A percentile compares a stretch with the other conserved stretches of the same genome.
phyloP scores from a whole-genome alignment of 2,113 vertebrate genomes.

The Cyanocitta stelleri region DNA sequence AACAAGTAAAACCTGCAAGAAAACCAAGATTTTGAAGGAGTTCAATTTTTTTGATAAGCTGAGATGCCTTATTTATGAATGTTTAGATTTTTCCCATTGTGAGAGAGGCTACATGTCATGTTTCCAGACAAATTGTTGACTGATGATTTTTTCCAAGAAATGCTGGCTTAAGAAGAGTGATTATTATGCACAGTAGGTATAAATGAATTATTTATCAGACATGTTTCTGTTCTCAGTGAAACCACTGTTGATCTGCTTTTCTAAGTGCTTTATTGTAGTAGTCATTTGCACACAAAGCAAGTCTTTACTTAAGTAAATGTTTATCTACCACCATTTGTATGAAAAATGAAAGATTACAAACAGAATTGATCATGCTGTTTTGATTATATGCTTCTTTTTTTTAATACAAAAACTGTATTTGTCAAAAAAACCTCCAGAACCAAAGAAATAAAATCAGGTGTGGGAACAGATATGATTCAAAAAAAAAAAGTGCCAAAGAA shows the following conservation, averaged over 20 bases:
- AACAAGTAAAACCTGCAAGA: background rate
- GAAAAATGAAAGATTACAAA: conserved; percentile 65
- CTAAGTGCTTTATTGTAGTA: conserved; percentile 50
- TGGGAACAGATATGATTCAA: background rate
- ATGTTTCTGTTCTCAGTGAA: conserved; percentile 68
- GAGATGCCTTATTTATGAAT: background rate
- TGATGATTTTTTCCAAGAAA: conserved; percentile 51
- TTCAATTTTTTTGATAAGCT: background rate
- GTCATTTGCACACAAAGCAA: conserved; percentile 68
- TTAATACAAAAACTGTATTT: background rate
- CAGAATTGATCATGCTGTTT: background rate
- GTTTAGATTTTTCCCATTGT: background rate
- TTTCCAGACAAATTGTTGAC: conserved; percentile 49
- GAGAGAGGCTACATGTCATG: background rate
- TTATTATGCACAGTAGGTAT: conserved; percentile 74
- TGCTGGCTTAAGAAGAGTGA: conserved; percentile 51
- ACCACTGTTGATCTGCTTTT: conserved; percentile 60
- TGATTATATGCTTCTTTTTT: background rate
- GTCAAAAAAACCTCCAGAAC: background rate
- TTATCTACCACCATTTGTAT: conserved; percentile 61
- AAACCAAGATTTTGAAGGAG: background rate
- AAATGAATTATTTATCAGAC: conserved; percentile 80
- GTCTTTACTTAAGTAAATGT: conserved; percentile 71
- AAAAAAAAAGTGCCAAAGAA: background rate
- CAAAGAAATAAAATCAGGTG: background rate